phyloP scores from a whole-genome alignment of 2,888 invertebrate species.

The Norana najaformis region DNA sequence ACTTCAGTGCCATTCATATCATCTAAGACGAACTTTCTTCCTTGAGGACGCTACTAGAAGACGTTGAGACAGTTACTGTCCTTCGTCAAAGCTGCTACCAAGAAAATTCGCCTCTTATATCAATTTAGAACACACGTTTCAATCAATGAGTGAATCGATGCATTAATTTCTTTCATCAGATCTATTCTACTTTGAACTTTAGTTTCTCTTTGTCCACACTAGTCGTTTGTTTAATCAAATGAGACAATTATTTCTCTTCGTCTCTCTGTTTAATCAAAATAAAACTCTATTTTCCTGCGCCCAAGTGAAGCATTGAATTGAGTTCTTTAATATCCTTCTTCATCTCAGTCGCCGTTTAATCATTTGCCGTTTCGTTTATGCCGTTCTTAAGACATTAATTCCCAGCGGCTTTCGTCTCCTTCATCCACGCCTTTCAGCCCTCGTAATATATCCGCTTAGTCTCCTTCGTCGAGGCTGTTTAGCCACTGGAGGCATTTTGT shows the following conservation, averaged over 20 bases:
- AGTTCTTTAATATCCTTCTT: background rate
- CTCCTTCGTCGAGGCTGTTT: slow-evolving; percentile 40
- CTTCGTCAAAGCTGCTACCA: background rate
- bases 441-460: slow-evolving; percentile 20
- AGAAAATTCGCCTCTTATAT: background rate
- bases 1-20: background rate
- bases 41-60: background rate
- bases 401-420: background rate
- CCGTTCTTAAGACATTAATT: no score
- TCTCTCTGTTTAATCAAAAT: background rate
- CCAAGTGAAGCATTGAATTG: background rate
- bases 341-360: no score
- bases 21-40: background rate
- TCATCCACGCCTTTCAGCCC: background rate
- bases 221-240: no score
- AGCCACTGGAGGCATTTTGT: slow-evolving; percentile 40
- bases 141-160: no score
- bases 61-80: background rate
- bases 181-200: background rate
- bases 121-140: background rate
- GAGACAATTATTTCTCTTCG: background rate
- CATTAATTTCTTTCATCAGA: no score
- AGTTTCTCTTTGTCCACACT: background rate
- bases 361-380: no score
- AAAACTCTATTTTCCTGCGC: background rate